phyloP scores from a whole-genome alignment of 2,888 invertebrate genomes.

The Chaitophorus viminalis region DNA sequence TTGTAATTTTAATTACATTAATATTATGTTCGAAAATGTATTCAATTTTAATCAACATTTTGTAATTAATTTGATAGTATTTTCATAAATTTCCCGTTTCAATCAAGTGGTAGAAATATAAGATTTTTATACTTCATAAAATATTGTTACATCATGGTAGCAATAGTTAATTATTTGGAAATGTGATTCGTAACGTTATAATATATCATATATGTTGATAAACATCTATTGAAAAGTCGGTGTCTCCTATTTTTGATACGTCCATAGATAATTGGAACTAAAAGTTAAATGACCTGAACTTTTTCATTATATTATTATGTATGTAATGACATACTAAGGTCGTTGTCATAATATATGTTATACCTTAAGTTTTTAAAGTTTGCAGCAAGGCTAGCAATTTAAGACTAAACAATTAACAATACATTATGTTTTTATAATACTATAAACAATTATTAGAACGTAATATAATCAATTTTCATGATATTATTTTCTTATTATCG shows the following conservation, averaged over 20 bases:
- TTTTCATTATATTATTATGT: conserved; percentile 19
- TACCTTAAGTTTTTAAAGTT: not conserved
- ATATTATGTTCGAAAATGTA: not conserved
- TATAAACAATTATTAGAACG: too few species aligned
- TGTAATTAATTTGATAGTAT: not conserved
- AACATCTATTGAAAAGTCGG: conserved; percentile 29
- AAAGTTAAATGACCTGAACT: conserved; percentile 35
- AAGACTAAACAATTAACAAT: too few species aligned
- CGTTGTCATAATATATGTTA: not conserved
- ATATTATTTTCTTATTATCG: too few species aligned
- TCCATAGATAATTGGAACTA: conserved; percentile 5
- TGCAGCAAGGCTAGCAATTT: too few species aligned
- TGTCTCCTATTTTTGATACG: conserved; percentile 29
- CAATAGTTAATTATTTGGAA: conserved; percentile 35
- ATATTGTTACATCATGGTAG: not conserved
- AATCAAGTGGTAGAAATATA: not conserved
- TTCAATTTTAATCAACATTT: not conserved
- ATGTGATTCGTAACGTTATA: conserved; percentile 2
- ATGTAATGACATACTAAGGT: not conserved
- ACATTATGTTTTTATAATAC: too few species aligned
- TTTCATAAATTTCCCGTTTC: not conserved
- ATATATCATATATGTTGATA: conserved; percentile 29
- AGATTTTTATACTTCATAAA: too few species aligned
- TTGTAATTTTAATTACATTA: too few species aligned
- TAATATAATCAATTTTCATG: too few species aligned